Base-by-base conservation (phyloP, 2,888 invertebrate genomes). In the Zhuqinia jingwanae region DNA sequence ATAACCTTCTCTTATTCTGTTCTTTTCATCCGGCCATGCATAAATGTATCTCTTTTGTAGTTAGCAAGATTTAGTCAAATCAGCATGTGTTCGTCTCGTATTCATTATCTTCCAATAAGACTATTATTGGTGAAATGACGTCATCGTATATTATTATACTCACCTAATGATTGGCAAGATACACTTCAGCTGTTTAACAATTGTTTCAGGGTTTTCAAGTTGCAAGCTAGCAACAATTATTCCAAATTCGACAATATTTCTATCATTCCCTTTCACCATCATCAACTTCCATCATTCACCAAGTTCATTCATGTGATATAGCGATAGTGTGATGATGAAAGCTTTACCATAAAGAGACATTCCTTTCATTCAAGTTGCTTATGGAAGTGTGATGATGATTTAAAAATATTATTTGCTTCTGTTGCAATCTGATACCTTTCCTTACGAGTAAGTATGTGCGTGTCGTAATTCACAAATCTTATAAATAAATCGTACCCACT, bases 161-260 rank as follows among this genome's bases (percentile, higher is more conserved):
- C 50, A 53, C 1, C 63, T n/a, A n/a, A n/a, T 76, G 82, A 82
- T 82, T 82, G 82, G 75, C 82, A 82, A 75, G 50, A 82, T 82
- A 30, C 50, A 63, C 50, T 53, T 47, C 75, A 82, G 63, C 82
- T 82, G 75, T 75, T 75, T 17, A 56, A 56, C 36, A 36, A 36
- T 8, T 8, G 36, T 36, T 36, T 36, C 8, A n/a, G n/a, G n/a
- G 3, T 36, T 6, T 36, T 8, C 8, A 8, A 36, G 36, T 3
- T 36, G 36, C 36, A 8, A 3, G 36, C 36, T 36, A 6, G 3
- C 36, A 8, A 36, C 3, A 36, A 6, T 36, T 36, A 6, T 8
- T 36, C 36, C 36, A 36, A 36, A 36, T 36, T 8, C 36, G 36
- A 8, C 8, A 36, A 3, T 8, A 36, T 36, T 36, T 8, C 36